A percentile compares a stretch with the other conserved stretches of the same genome.
Conservation (phyloP, 37 sponge, comb jelly and placozoan genomes). For the Halichondria panicea region DNA sequence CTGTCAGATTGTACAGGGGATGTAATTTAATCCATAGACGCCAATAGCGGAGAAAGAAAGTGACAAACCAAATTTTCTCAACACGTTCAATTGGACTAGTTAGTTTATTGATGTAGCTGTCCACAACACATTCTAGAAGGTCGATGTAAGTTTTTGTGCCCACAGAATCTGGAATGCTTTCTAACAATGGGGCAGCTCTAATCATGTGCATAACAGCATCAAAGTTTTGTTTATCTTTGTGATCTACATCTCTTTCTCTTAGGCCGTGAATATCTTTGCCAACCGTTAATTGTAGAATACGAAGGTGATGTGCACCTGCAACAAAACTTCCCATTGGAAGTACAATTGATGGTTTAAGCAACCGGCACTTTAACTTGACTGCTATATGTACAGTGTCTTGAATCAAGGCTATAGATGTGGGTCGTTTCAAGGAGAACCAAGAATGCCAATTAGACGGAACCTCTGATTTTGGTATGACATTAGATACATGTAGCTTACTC, state of each 20-base stretch:
- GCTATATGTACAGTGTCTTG: slow-evolving; percentile 56
- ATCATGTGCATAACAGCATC: slow-evolving; percentile 26
- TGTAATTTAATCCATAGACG: slow-evolving; percentile 28
- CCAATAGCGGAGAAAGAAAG: slow-evolving; percentile 53
- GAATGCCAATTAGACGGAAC: slow-evolving; percentile 42
- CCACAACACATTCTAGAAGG: slow-evolving; percentile 25
- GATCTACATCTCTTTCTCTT: slow-evolving; percentile 24
- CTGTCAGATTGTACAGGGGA: slow-evolving; percentile 24
- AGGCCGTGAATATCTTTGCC: slow-evolving; percentile 40
- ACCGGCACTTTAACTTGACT: slow-evolving; percentile 33
- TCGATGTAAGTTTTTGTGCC: slow-evolving; percentile 29
- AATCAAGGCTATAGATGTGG: slow-evolving; percentile 26
- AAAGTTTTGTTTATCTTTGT: slow-evolving; percentile 54
- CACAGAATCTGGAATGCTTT: slow-evolving; percentile 33
- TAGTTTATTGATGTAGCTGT: slow-evolving; percentile 46
- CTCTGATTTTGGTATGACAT: not conserved
- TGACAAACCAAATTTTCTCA: slow-evolving; percentile 47
- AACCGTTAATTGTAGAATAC: slow-evolving; percentile 3
- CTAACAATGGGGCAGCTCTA: slow-evolving; percentile 2
- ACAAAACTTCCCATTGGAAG: slow-evolving; percentile 41
- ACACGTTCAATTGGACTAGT: slow-evolving; percentile 17
- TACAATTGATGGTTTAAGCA: slow-evolving; percentile 40
- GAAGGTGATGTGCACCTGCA: slow-evolving; percentile 36
- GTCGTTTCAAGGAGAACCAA: slow-evolving; percentile 31
- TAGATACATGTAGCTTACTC: no score